These are phyloP conservation scores for Bubo scandiacus DNA, from an alignment of 2,113 vertebrate species.

Conservation along the genomic window DNA sequence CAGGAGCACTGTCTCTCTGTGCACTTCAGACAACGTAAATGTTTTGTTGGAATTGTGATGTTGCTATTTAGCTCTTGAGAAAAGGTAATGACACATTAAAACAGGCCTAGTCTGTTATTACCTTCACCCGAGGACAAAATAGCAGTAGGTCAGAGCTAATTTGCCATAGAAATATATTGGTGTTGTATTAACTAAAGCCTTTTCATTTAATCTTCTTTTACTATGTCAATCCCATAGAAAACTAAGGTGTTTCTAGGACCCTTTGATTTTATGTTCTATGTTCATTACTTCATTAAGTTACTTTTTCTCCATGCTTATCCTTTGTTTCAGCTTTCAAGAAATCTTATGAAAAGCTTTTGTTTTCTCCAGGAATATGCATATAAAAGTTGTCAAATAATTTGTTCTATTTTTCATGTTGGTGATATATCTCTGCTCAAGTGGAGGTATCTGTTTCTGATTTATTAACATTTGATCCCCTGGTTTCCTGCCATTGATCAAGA, in stretches of 20 bases:
- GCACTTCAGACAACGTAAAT: background rate
- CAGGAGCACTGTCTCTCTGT: background rate
- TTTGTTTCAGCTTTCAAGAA: constrained; percentile 34
- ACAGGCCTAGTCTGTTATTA: background rate
- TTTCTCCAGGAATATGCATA: constrained; percentile 44
- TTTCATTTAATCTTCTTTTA: background rate
- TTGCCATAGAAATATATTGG: background rate
- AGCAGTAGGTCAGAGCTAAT: background rate
- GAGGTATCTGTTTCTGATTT: constrained; percentile 92
- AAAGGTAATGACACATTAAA: background rate
- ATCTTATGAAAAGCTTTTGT: background rate
- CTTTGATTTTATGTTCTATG: background rate
- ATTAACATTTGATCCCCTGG: constrained; percentile 91
- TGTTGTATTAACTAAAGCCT: background rate
- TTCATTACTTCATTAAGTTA: background rate
- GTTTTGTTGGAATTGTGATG: background rate
- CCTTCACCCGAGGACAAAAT: background rate
- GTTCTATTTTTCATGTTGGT: constrained; percentile 74
- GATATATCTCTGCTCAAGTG: constrained; percentile 74
- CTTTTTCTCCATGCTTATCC: background rate
- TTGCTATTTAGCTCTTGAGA: background rate
- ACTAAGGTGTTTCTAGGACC: background rate
- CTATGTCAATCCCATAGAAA: background rate
- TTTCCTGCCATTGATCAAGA: constrained; percentile 99
- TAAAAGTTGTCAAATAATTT: constrained; percentile 77